A percentile compares a stretch with the other conserved stretches of the same genome.
Evolutionary conservation across 2,888 invertebrate species (phyloP).

Genomic region (Chesias legatella): DNA sequence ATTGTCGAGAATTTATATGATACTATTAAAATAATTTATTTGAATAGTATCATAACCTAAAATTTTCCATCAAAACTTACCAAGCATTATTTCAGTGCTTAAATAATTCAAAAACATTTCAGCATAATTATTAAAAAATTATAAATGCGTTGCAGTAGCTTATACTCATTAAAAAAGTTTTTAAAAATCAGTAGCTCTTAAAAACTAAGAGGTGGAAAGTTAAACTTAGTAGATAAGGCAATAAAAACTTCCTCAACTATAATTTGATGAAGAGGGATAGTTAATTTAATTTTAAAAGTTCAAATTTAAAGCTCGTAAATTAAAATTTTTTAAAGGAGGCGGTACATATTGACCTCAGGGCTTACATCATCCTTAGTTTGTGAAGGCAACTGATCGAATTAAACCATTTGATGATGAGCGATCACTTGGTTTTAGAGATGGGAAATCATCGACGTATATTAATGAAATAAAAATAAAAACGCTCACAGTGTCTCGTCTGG

Average conservation of each 20-base stretch:
- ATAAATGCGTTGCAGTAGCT: constrained; percentile 4
- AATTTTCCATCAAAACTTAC: too few species aligned
- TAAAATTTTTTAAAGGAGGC: constrained; percentile 61
- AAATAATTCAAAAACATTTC: constrained; percentile 1
- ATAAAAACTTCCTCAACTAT: constrained; percentile 23
- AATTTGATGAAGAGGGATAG: constrained; percentile 27
- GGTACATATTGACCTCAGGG: constrained; percentile 55
- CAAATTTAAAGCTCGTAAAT: constrained; percentile 67
- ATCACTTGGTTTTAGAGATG: constrained; percentile 46
- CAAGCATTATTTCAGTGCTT: too few species aligned
- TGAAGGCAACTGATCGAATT: constrained; percentile 68
- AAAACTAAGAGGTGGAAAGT: constrained; percentile 16
- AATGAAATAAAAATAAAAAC: constrained; percentile 19
- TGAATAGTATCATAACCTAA: too few species aligned
- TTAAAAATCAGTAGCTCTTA: constrained; percentile 21
- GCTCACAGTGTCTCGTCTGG: too few species aligned
- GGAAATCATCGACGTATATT: neutral
- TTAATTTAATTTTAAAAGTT: constrained; percentile 56
- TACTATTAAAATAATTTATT: too few species aligned
- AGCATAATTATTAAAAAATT: constrained; percentile 1
- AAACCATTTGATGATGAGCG: constrained; percentile 59
- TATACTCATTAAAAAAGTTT: constrained; percentile 6
- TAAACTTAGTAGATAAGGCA: constrained; percentile 15
- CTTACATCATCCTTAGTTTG: constrained; percentile 44
- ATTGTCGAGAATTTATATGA: too few species aligned